Evolutionary conservation across 2,797 vertebrate species (phyloP).

Genomic region (Acanthornis magna): DNA sequence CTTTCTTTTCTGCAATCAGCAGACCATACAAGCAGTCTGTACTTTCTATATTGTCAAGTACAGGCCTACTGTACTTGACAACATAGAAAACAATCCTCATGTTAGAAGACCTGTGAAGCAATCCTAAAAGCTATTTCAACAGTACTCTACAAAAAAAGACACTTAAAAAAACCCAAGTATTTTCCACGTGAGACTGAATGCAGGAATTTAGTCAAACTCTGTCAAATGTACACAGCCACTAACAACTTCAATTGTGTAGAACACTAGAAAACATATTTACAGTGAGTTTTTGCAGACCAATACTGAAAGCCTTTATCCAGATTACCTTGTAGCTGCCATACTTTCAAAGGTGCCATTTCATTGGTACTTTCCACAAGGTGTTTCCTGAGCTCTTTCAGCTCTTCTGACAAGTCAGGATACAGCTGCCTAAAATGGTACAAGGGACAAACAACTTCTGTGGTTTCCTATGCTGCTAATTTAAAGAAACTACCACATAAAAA

Average conservation of each 20-base stretch:
- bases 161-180: background rate
- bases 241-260: fast-evolving
- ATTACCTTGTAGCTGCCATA: constrained; percentile 97
- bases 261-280: background rate
- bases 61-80: background rate
- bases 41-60: too few species aligned
- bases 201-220: background rate
- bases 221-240: background rate
- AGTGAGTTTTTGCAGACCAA: background rate
- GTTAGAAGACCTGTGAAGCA: background rate
- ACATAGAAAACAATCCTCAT: background rate
- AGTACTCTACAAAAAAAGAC: background rate
- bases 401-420: constrained; percentile 88
- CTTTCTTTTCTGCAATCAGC: background rate
- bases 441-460: background rate
- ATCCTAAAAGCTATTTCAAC: background rate
- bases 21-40: background rate
- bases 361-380: constrained; percentile 98
- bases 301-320: background rate
- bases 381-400: constrained; percentile 92
- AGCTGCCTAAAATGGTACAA: constrained; percentile 71
- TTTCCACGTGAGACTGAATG: background rate
- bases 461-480: background rate
- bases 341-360: constrained; percentile 98
- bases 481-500: background rate